Evolutionary conservation across 1,140 invertebrate genomes (phyloP), one percentile per base, ranked within the genome.

Genomic region (Diabrotica undecimpunctata): DNA sequence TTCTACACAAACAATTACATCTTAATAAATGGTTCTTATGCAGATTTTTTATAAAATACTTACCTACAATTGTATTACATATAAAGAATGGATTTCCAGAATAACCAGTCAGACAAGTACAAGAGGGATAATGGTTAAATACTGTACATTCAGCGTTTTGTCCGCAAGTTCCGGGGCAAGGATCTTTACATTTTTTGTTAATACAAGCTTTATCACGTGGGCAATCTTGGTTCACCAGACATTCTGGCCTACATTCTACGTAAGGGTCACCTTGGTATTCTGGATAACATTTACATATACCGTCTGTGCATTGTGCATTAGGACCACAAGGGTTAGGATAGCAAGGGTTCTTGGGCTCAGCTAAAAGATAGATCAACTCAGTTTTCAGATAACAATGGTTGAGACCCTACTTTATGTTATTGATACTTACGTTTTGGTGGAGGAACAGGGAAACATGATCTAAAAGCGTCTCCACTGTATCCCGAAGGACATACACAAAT

Each of bases 121-220:
- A 93, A 61, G 87, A 85, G 8, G 90, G 87, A 5, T 87, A 83
- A 72, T 93, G 90, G 73, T 86, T 87, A 7, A 86, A 81, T 7
- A 89, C 87, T 35, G 82, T 82, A 73, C 92, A 93, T 59, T 85
- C 81, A 3, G 91, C 89, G 68, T 85, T 84, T 9, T 85, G 77
- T 10, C 89, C 90, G 75, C 91, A 93, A 7, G 87, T 84, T 41
- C 89, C 90, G 6, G 84, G 83, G 73, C 90, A 92, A 14, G 91
- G 91, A 78, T 92, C 88, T 39, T 79, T 79, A 74, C 90, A 93
- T 75, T 87, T 89, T 69, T 84, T 84, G 71, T 85, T 82, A 53
- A 89, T 81, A 64, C 90, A 91, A 54, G 89, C 87, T 66, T 82
- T 84, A 68, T 86, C 81, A 39, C 81, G 80, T 1, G 84, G 69